A percentile compares a stretch with the other conserved stretches of the same genome.
Conservation (phyloP, 2,113 vertebrate species). For the Rhinogobius similis region DNA sequence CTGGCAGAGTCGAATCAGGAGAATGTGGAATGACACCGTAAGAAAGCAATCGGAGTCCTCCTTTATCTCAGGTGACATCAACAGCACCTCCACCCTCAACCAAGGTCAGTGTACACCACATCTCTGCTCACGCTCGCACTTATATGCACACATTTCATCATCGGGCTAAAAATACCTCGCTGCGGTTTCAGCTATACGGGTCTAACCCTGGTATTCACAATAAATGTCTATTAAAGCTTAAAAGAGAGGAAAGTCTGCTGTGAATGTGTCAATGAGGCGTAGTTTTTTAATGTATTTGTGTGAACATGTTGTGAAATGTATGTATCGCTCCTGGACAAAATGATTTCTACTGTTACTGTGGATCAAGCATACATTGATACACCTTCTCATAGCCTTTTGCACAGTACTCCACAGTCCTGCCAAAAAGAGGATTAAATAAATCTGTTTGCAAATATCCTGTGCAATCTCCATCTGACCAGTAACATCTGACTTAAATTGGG, state of each 20-base stretch:
- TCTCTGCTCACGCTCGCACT: conserved; percentile 60
- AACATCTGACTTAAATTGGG: conserved; percentile 52
- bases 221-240: conserved; percentile 35
- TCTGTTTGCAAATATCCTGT: conserved; percentile 58
- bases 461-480: conserved; percentile 43
- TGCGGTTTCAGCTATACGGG: conserved; percentile 22
- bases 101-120: conserved; percentile 95
- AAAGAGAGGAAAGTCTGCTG: background rate
- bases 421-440: conserved; percentile 59
- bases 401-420: conserved; percentile 43
- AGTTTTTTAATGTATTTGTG: background rate
- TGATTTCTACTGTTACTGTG: background rate
- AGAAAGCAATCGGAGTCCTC: conserved; percentile 99
- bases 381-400: background rate
- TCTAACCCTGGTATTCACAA: conserved; percentile 39
- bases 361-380: background rate
- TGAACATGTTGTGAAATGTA: background rate
- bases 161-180: conserved; percentile 57
- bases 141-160: conserved; percentile 64
- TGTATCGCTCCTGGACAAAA: background rate
- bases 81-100: conserved; percentile 99
- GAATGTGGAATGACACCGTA: conserved; percentile 99
- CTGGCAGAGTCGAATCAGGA: conserved; percentile 98
- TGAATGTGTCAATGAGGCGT: too few relatives aligned
- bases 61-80: conserved; percentile 99